Base-by-base conservation (phyloP, 2,888 invertebrate genomes). In the Acrocera orbiculus region DNA sequence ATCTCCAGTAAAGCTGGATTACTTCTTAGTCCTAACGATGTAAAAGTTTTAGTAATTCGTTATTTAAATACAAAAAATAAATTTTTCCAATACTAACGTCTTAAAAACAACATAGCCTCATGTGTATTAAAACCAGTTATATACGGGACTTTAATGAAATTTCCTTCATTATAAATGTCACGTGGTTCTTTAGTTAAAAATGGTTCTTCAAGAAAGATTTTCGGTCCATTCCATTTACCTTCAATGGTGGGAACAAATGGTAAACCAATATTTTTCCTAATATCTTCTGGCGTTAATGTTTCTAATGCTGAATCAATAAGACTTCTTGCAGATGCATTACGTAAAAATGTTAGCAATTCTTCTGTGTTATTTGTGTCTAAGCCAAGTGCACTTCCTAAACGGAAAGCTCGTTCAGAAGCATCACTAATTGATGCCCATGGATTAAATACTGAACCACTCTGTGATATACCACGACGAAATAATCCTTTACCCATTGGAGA, bases 41-140 rank as follows among this genome's bases (percentile, higher is more conserved):
- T 10, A 6, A 8, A 17, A 14, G 15, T n/a, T 27, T 17, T 17
- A 6, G 5, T 17, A n/a, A n/a, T 20, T 20, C 8, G 22, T 7
- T 34, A n/a, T 15, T 25, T 31, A 9, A 9, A 9, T 4, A 27
- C 16, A 3, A 9, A 1, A 13, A 24, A 4, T 25, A 47, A 50
- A 38, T 40, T n/a, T n/a, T n/a, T n/a, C n/a, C n/a, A n/a, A n/a
- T n/a, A n/a, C n/a, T n/a, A n/a, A 71, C 70, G 61, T 60, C 67
- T 53, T 33, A 70, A 65, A n/a, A 71, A 60, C 20, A 71, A 62
- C 48, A 71, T 65, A n/a, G 73, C 73, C 44, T 75, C 75, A 42
- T 73, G 68, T 2, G 70, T 69, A 38, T 73, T 74, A 45, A 69
- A 68, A 1, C 75, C 75, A 1, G 69, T 66, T 41, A 76, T 63